Percentiles rank a stretch among this genome's conserved stretches.
Evolutionary conservation across 2,797 vertebrate species (phyloP).

Genomic region (Scyliorhinus canicula): DNA sequence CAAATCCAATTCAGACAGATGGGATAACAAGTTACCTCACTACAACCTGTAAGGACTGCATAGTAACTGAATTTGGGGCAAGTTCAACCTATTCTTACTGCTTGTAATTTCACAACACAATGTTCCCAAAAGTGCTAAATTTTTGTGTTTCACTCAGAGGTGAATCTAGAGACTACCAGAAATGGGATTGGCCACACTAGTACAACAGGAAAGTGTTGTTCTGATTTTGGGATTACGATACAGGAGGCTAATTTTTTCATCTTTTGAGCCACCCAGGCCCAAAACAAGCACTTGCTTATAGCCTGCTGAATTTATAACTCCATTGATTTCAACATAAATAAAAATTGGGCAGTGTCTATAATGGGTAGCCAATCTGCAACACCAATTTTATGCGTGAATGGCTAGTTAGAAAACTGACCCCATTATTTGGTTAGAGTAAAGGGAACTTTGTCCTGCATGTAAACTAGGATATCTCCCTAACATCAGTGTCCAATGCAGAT

Average conservation of each 20-base stretch:
- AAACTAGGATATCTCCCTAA: background rate
- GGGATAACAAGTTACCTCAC: background rate
- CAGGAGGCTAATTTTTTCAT: background rate
- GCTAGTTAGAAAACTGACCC: background rate
- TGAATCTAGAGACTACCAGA: background rate
- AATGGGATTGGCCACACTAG: background rate
- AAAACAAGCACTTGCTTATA: background rate
- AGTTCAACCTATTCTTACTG: background rate
- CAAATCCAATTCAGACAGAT: background rate
- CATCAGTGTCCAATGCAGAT: background rate
- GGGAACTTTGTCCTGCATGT: background rate
- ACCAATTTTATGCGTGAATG: background rate
- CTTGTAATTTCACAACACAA: background rate
- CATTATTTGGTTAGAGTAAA: background rate
- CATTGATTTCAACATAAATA: background rate
- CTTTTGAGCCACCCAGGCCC: background rate
- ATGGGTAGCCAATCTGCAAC: no score
- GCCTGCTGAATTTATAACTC: background rate
- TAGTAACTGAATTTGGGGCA: background rate
- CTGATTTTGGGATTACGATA: background rate
- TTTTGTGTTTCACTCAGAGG: background rate
- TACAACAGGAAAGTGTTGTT: background rate
- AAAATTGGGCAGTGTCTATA: background rate
- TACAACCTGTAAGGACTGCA: background rate
- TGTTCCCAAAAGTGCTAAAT: background rate